A percentile compares a stretch with the other conserved stretches of the same genome.
These are phyloP conservation scores for Rattus rattus DNA, from an alignment of 2,113 vertebrate species.

Conservation along the genomic window DNA sequence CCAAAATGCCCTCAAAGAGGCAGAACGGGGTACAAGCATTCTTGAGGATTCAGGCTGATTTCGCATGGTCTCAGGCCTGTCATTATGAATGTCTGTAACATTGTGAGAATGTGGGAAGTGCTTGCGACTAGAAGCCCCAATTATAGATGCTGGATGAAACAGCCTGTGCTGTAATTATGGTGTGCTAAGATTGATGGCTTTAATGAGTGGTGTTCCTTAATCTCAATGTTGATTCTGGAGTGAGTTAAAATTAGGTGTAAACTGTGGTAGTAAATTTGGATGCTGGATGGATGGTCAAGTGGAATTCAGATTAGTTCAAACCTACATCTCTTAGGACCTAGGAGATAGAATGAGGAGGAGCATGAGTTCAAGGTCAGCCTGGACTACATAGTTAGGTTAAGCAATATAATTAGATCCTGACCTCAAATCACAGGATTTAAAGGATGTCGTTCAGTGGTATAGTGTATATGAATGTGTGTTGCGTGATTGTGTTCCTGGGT, in stretches of 20 bases:
- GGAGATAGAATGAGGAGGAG: background rate
- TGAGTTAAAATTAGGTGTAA: slow-evolving; percentile 67
- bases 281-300: background rate
- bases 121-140: slow-evolving; percentile 51
- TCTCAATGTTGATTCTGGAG: slow-evolving; percentile 72
- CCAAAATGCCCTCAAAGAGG: background rate
- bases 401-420: background rate
- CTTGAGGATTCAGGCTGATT: slow-evolving; percentile 15
- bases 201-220: slow-evolving; percentile 72
- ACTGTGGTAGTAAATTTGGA: slow-evolving; percentile 62
- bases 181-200: slow-evolving; percentile 58
- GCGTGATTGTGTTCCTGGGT: background rate
- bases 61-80: slow-evolving; percentile 24
- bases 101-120: slow-evolving; percentile 46
- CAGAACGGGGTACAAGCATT: background rate
- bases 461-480: background rate
- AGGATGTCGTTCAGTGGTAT: background rate
- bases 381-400: background rate
- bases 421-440: background rate
- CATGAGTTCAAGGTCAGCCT: background rate
- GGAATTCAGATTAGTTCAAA: slow-evolving; percentile 58
- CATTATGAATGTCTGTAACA: slow-evolving; percentile 49
- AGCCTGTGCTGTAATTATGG: slow-evolving; percentile 63
- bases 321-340: background rate
- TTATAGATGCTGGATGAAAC: slow-evolving; percentile 55